phyloP scores from a whole-genome alignment of 1,140 invertebrate species.

The Heterodera schachtii region DNA sequence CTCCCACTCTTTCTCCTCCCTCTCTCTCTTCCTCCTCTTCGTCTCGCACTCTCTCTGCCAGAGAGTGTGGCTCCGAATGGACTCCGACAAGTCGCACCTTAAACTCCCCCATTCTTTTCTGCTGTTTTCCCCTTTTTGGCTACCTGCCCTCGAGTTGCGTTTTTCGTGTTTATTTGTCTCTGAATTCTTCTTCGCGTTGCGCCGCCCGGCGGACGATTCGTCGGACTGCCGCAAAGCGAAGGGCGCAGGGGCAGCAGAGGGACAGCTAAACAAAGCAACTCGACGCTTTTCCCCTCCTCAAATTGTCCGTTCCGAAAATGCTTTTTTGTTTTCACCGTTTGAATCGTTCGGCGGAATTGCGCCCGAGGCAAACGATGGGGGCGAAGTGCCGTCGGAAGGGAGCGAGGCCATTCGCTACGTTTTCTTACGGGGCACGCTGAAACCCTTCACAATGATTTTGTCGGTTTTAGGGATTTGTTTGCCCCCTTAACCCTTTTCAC shows the following conservation, averaged over 20 bases:
- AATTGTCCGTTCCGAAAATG: background rate
- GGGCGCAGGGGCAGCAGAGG: background rate
- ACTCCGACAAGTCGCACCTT: constrained; percentile 24
- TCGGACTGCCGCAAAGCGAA: background rate
- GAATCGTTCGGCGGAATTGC: background rate
- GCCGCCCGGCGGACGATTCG: background rate
- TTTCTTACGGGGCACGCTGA: background rate
- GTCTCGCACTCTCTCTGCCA: background rate
- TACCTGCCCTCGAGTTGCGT: background rate
- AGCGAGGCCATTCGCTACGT: background rate
- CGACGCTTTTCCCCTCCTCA: no score
- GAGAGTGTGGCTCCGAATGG: constrained; percentile 13
- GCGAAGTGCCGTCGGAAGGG: background rate
- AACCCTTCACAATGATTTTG: background rate
- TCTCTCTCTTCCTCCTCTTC: constrained; percentile 4
- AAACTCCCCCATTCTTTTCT: background rate
- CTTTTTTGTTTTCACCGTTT: background rate
- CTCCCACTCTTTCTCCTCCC: constrained; percentile 12
- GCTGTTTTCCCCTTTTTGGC: background rate
- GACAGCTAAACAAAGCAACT: background rate
- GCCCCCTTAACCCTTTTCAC: background rate
- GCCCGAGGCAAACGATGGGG: no score
- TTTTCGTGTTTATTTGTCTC: background rate
- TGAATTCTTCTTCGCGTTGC: background rate
- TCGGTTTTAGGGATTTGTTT: background rate